Conservation (phyloP, 2,888 invertebrate species). For the Psylliodes chrysocephalus region DNA sequence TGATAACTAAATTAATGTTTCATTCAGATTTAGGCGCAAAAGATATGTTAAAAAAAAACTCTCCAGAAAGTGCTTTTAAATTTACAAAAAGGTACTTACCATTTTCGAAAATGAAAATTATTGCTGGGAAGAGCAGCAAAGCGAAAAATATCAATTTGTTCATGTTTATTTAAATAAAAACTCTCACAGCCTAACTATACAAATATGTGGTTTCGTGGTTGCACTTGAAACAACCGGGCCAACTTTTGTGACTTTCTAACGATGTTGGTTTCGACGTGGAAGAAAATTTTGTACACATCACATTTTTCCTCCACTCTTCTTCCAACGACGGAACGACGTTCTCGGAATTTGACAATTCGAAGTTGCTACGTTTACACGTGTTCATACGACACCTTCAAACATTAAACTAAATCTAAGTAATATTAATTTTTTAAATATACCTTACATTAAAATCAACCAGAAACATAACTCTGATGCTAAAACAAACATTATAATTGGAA, state of each 20-base stretch:
- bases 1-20: background rate
- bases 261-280: constrained; percentile 26
- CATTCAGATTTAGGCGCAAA: background rate
- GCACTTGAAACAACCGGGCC: constrained; percentile 3
- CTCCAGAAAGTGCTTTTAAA: constrained; percentile 1
- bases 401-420: background rate
- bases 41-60: background rate
- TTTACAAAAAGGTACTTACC: constrained; percentile 69
- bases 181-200: constrained; percentile 19
- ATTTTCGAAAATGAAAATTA: constrained; percentile 75
- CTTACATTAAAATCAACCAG: too few relatives aligned
- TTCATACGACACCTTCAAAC: background rate
- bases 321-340: background rate
- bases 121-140: constrained; percentile 76
- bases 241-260: constrained; percentile 14
- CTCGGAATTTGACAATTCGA: background rate
- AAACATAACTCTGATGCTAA: too few relatives aligned
- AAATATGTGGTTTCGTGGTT: background rate
- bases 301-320: constrained; percentile 11
- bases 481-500: too few relatives aligned
- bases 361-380: background rate
- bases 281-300: constrained; percentile 30
- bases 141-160: constrained; percentile 74
- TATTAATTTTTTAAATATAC: too few relatives aligned
- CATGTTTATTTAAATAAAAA: constrained; percentile 65